Evolutionary conservation across 2,888 invertebrate species (phyloP), one percentile per base, ranked within the genome.

Genomic region (Apodemia hepburni): DNA sequence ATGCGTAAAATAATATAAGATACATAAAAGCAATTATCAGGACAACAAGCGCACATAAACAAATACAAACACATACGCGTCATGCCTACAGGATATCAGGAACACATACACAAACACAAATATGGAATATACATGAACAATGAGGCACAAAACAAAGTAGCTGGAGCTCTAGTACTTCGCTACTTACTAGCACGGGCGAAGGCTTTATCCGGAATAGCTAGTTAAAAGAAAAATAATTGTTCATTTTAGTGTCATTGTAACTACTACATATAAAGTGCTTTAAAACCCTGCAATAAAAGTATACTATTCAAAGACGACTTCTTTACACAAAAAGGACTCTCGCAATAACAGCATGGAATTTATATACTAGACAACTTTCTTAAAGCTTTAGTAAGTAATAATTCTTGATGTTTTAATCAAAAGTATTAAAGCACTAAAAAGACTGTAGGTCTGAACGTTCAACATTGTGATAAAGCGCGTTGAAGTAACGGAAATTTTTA

Each of bases 121-220:
- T 57, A 64, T 45, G 51, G 59, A 72, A 69, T 71, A 68, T 72
- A 73, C 69, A 75, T 71, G 73, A 80, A 66, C 63, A 70, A 71
- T 66, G 70, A 70, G 72, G 73, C 69, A 73, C 68, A 74, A 73
- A 77, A 87, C 83, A 82, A 82, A 85, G 90, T 90, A 90, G 89
- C 90, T 84, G 80, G 75, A 76, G 81, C 78, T 85, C 81, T 80
- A 79, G 76, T 81, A 73, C 73, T 45, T 84, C 84, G 88, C 91
- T 97, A 98, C 98, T 98, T 98, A 98, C 98, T 95, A 98, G 96
- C 93, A 97, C 97, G 94, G 97, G 98, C 94, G 97, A 97, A 93
- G 98, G 98, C 95, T 97, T 97, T 94, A 98, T 98, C 97, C 98
- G 97, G 97, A 98, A 98, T 95, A 98, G 97, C 98, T 98, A 95